These are phyloP conservation scores for Drosophila lutescens DNA, from an alignment of 2,888 invertebrate genomes.

Conservation along the genomic window DNA sequence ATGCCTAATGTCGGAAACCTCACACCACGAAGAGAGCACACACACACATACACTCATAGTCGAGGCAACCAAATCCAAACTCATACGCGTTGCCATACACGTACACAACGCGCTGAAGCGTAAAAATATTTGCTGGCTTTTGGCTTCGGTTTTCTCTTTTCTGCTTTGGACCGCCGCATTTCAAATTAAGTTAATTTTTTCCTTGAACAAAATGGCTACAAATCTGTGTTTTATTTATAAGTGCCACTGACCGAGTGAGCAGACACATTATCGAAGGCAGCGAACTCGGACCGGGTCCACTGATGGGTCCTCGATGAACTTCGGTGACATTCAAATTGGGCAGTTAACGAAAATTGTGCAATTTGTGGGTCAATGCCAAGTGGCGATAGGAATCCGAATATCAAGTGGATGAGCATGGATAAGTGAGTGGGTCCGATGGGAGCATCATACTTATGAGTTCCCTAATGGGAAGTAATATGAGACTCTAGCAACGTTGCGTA, in stretches of 20 bases:
- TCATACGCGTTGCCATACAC: conserved; percentile 15
- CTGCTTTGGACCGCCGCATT: conserved; percentile 40
- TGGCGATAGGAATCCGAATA: conserved; percentile 28
- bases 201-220: conserved; percentile 46
- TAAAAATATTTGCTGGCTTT: conserved; percentile 65
- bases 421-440: conserved; percentile 35
- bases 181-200: conserved; percentile 58
- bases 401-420: conserved; percentile 18
- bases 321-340: conserved; percentile 52
- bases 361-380: conserved; percentile 59
- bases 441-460: conserved; percentile 26
- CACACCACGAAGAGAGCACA: conserved; percentile 12
- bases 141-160: conserved; percentile 32
- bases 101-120: conserved; percentile 51
- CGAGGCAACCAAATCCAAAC: conserved; percentile 13
- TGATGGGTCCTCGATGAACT: conserved; percentile 43
- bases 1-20: conserved; percentile 35
- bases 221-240: conserved; percentile 70
- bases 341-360: conserved; percentile 47
- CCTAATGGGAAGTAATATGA: conserved; percentile 14
- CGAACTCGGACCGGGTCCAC: conserved; percentile 6
- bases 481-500: conserved; percentile 19
- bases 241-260: conserved; percentile 37
- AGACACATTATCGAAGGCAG: conserved; percentile 39
- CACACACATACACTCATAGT: conserved; percentile 24